Base-by-base conservation (phyloP, 2,888 invertebrate species). In the Chaetogeoica ovagalla region DNA sequence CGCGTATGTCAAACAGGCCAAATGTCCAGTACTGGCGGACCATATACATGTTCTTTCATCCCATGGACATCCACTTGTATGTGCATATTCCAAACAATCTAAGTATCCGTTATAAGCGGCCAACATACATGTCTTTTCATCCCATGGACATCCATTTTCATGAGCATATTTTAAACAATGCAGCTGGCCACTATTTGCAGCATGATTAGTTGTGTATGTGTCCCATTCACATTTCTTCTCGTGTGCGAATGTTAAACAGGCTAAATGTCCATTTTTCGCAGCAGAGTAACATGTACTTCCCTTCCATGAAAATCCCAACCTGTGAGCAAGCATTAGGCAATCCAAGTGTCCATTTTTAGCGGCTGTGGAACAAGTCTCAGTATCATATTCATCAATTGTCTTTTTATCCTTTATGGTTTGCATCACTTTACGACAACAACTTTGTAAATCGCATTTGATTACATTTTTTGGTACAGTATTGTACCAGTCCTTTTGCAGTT, bases 181-280 rank as follows among this genome's bases (percentile, higher is more conserved):
- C 9, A 69, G 19, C 5, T 69, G 55, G 4, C n/a, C 55, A 37
- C 55, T 69, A 2, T 17, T 37, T 30, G 55, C 69, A 69, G 69
- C 52, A 11, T 19, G 6, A 5, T 23, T 30, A 9, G 17, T 17
- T 9, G 69, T 30, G 21, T 69, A 9, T 6, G 2, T 8, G 15
- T 69, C 30, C 69, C 52, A 69, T 0, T 9, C 11, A 69, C 52
- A 52, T 30, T 21, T 21, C 13, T 69, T 52, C 13, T 52, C 19
- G 19, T 30, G 30, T 5, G 52, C 52, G 6, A 30, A 55, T 23
- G 15, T 6, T 11, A 69, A 55, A 30, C 69, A 69, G 19, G 52
- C 23, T 13, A 69, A 30, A 6, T 69, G 52, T 69, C 69, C 69
- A 21, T 30, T 55, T 30, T 55, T 30, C 11, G 69, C 69, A 55